phyloP scores from a whole-genome alignment of 2,797 vertebrate genomes.

The Thamnophis elegans region DNA sequence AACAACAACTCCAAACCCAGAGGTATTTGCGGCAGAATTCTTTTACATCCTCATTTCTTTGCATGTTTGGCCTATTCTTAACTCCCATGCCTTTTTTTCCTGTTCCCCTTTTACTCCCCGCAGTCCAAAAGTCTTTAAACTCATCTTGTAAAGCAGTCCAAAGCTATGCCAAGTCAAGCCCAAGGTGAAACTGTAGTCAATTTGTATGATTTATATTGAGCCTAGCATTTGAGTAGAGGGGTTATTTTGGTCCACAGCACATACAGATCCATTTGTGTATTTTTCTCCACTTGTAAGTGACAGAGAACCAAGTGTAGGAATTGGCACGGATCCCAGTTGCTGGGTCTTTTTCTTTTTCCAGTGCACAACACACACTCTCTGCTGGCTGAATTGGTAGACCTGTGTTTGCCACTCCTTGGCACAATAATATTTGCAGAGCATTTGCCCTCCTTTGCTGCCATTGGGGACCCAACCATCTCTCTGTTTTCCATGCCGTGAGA shows the following conservation, averaged over 20 bases:
- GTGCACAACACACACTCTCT: background rate
- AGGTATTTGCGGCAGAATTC: background rate
- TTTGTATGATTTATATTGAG: conserved; percentile 3
- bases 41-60: background rate
- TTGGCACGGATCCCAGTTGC: background rate
- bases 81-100: background rate
- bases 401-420: conserved; percentile 27
- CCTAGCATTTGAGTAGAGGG: conserved; percentile 22
- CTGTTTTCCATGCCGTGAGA: conserved; percentile 29
- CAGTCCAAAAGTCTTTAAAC: background rate
- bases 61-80: background rate
- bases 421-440: conserved; percentile 52
- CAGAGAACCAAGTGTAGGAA: conserved; percentile 4
- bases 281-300: conserved; percentile 16
- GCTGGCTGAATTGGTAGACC: conserved; percentile 29
- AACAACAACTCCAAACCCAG: background rate
- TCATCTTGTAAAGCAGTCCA: background rate
- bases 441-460: conserved; percentile 52
- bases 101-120: background rate
- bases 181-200: background rate
- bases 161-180: background rate
- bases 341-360: background rate
- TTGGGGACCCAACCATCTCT: conserved; percentile 33
- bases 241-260: conserved; percentile 34
- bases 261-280: conserved; percentile 29